Conservation (phyloP, 2,888 invertebrate genomes). For the Hydropsyche betteni region DNA sequence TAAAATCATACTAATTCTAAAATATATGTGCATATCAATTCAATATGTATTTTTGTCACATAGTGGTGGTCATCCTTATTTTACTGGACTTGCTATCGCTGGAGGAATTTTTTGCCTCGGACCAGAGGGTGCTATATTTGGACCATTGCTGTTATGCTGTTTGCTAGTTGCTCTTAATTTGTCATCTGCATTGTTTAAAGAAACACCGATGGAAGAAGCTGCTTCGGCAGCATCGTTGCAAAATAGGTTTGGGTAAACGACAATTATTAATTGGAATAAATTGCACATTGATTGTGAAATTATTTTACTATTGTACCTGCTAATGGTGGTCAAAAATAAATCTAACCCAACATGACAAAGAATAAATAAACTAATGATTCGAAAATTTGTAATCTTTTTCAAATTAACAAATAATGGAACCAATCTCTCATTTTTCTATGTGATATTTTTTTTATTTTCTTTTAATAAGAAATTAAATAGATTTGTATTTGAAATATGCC, state of each 20-base stretch:
- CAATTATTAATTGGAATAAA: not conserved
- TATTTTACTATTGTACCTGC: too few species aligned
- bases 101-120: slow-evolving; percentile 98
- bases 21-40: too few species aligned
- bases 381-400: too few species aligned
- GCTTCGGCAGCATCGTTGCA: slow-evolving; percentile 55
- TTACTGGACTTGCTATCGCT: slow-evolving; percentile 96
- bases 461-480: too few species aligned
- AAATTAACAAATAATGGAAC: too few species aligned
- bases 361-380: too few species aligned
- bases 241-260: slow-evolving; percentile 27
- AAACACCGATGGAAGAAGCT: slow-evolving; percentile 71
- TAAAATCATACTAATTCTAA: not conserved
- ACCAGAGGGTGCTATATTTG: slow-evolving; percentile 95
- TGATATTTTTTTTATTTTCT: too few species aligned
- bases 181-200: slow-evolving; percentile 74
- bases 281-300: not conserved
- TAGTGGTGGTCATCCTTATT: slow-evolving; percentile 94
- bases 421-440: too few species aligned
- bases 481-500: too few species aligned
- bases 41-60: slow-evolving; percentile 44
- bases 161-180: slow-evolving; percentile 92
- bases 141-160: slow-evolving; percentile 93
- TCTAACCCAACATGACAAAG: too few species aligned
- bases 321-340: too few species aligned